phyloP scores from a whole-genome alignment of 1,140 invertebrate genomes.

The Trichonephila clavipes region DNA sequence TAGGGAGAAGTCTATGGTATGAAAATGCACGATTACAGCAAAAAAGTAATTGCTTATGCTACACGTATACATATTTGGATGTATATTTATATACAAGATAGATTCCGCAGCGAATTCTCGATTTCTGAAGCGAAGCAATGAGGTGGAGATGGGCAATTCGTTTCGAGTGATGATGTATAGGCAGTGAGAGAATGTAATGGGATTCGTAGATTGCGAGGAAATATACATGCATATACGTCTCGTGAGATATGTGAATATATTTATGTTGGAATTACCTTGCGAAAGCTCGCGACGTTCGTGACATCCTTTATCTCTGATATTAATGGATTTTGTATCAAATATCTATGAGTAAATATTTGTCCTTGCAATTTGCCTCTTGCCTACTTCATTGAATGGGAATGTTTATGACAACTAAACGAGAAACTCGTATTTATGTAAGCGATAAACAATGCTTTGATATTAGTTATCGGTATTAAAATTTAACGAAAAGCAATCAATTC shows the following conservation, averaged over 20 bases:
- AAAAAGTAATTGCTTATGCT: conserved; percentile 7
- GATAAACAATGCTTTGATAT: too few relatives aligned
- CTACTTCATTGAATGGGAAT: neutral
- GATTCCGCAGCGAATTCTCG: neutral
- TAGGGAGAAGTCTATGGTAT: neutral
- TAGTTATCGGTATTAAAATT: too few relatives aligned
- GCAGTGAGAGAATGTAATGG: conserved; percentile 52
- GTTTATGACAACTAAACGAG: too few relatives aligned
- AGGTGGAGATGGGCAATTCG: conserved; percentile 39
- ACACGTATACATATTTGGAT: neutral
- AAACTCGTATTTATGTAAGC: too few relatives aligned
- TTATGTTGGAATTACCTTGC: conserved; percentile 26
- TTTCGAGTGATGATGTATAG: conserved; percentile 56
- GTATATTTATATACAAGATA: neutral
- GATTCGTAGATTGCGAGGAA: conserved; percentile 54
- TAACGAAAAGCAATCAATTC: too few relatives aligned
- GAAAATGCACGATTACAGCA: neutral
- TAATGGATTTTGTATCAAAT: neutral
- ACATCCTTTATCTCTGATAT: conserved; percentile 11
- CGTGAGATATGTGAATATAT: neutral
- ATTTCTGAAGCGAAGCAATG: neutral
- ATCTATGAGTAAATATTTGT: neutral
- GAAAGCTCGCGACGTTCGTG: neutral
- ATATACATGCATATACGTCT: neutral
- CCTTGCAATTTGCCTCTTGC: neutral